phyloP scores from a whole-genome alignment of 2,888 invertebrate species.

The Dryobotodes eremita region DNA sequence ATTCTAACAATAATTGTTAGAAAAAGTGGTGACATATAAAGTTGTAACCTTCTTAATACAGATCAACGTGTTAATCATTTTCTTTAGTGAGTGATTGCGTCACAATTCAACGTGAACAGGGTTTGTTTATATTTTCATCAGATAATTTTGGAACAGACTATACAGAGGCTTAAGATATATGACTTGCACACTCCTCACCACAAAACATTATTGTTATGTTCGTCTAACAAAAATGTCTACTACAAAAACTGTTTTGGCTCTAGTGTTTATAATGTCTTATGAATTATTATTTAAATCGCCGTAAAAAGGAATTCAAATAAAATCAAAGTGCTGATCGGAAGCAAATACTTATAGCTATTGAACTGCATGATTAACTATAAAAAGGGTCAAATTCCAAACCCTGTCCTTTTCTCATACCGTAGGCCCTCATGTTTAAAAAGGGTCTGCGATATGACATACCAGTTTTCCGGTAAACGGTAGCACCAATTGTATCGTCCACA shows the following conservation, averaged over 20 bases:
- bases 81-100: too few species aligned
- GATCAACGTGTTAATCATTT: too few species aligned
- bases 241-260: background rate
- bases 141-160: too few species aligned
- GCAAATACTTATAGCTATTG: background rate
- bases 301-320: background rate
- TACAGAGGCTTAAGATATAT: too few species aligned
- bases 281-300: too few species aligned
- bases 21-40: too few species aligned
- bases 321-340: background rate
- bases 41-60: too few species aligned
- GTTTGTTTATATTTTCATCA: background rate
- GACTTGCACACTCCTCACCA: background rate
- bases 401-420: background rate
- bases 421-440: background rate
- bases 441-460: too few species aligned
- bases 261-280: too few species aligned
- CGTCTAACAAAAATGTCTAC: too few species aligned
- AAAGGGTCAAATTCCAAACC: background rate
- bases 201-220: background rate
- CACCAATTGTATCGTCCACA: background rate
- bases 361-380: slow-evolving; percentile 1
- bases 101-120: background rate
- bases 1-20: too few species aligned
- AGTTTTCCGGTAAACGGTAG: background rate